Evolutionary conservation across 2,888 invertebrate species (phyloP).

Genomic region (Ctenicera cuprea): DNA sequence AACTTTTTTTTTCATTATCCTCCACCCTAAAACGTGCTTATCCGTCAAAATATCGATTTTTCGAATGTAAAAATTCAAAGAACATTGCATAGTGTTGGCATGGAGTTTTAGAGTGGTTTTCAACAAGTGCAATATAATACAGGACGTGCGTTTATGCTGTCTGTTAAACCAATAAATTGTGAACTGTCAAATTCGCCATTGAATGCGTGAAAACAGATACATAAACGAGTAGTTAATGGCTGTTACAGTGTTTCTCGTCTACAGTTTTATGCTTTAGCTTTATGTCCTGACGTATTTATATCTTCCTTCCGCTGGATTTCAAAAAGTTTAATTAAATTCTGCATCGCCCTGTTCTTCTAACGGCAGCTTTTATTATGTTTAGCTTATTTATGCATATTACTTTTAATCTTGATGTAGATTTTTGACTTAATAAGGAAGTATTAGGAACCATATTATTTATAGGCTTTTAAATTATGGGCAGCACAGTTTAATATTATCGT

Average conservation of each 20-base stretch:
- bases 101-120: no score
- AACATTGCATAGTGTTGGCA: no score
- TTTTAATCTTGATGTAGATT: conserved; percentile 29
- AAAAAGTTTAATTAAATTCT: conserved; percentile 43
- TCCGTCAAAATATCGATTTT: no score
- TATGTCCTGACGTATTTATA: conserved; percentile 46
- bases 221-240: conserved; percentile 35
- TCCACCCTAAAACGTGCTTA: no score
- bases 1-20: no score
- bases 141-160: background rate
- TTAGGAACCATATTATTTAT: conserved; percentile 24
- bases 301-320: conserved; percentile 44
- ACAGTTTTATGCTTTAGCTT: conserved; percentile 40
- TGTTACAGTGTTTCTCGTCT: conserved; percentile 18
- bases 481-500: conserved; percentile 9
- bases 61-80: no score
- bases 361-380: conserved; percentile 33
- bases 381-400: conserved; percentile 36
- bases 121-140: conserved; percentile 7
- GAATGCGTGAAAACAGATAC: conserved; percentile 42
- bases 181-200: conserved; percentile 35
- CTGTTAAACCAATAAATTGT: background rate
- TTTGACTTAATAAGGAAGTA: conserved; percentile 29
- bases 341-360: conserved; percentile 19
- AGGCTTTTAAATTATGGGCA: conserved; percentile 18